Evolutionary conservation across 2,113 vertebrate genomes (phyloP).

Genomic region (Columbina picui): DNA sequence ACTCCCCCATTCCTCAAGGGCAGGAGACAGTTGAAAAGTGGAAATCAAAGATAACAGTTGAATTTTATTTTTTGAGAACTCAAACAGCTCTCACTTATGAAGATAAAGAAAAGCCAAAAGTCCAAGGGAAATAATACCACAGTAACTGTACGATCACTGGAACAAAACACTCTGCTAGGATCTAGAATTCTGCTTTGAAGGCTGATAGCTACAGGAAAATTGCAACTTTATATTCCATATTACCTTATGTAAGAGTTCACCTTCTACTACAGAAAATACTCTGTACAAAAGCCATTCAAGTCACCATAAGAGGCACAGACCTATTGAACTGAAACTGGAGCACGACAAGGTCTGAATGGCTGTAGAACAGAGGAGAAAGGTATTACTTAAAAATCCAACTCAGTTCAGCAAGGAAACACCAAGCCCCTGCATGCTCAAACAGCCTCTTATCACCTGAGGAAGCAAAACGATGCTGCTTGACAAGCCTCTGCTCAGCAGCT

Average conservation of each 20-base stretch:
- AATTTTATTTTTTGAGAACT: background rate
- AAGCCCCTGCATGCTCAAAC: background rate
- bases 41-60: background rate
- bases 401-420: fast-evolving
- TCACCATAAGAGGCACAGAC: background rate
- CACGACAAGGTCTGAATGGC: background rate
- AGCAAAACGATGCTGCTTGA: background rate
- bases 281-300: background rate
- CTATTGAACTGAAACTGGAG: background rate
- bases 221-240: background rate
- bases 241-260: background rate
- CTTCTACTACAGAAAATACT: background rate
- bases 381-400: background rate
- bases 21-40: background rate
- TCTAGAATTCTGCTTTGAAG: background rate
- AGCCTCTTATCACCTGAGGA: background rate
- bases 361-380: background rate
- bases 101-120: background rate
- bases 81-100: background rate
- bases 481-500: background rate
- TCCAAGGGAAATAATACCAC: background rate
- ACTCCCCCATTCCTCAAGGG: background rate
- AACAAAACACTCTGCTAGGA: background rate
- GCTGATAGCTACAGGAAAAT: background rate
- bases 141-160: background rate